A percentile compares a stretch with the other conserved stretches of the same genome.
These are phyloP conservation scores for Ceyx melanurus DNA, from an alignment of 2,113 vertebrate species.

Conservation along the genomic window DNA sequence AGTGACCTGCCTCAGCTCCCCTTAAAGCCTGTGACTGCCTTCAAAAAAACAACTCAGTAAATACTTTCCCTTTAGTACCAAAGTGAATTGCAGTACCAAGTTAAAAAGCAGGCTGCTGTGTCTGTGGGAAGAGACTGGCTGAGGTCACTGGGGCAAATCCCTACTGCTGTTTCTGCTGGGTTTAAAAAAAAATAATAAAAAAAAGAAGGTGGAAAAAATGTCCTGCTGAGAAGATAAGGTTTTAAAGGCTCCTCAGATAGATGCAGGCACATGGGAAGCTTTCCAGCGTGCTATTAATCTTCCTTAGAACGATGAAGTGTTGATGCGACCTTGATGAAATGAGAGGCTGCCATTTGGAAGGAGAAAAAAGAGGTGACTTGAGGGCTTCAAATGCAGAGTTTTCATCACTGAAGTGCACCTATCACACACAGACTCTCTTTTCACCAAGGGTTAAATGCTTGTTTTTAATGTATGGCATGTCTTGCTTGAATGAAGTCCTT, in stretches of 20 bases:
- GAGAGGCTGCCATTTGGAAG: background rate
- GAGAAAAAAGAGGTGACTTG: background rate
- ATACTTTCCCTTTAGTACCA: background rate
- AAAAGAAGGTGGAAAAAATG: background rate
- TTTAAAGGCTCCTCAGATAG: slow-evolving; percentile 3
- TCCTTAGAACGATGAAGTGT: background rate
- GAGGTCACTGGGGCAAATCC: background rate
- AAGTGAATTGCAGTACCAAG: background rate
- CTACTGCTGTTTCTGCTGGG: background rate
- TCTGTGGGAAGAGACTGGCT: background rate
- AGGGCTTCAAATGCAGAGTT: background rate
- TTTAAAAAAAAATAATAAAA: no score
- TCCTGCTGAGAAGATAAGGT: background rate
- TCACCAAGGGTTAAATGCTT: background rate
- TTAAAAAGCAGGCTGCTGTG: background rate
- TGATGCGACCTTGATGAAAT: background rate
- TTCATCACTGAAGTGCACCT: background rate
- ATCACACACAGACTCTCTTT: background rate
- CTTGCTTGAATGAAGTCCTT: background rate
- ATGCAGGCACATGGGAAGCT: background rate
- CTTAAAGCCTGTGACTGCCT: background rate
- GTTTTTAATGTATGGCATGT: background rate
- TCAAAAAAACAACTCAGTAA: background rate
- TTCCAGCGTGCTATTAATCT: background rate
- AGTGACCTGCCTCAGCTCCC: background rate